Base-by-base conservation (phyloP, 2,888 invertebrate species). In the Hydroisotoma schaefferi region DNA sequence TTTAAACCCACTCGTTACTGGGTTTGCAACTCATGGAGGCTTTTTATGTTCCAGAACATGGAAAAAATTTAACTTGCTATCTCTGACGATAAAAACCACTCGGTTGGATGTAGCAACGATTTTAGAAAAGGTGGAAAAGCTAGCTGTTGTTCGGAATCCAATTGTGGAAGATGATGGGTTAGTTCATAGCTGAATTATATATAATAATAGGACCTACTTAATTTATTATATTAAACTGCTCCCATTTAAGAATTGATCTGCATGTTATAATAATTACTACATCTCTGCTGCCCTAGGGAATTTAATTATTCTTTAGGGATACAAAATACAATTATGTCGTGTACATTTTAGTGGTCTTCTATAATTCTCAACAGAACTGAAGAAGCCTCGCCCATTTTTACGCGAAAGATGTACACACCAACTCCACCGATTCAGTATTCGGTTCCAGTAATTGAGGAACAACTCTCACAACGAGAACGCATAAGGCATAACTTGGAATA, bases 331-430 rank as follows among this genome's bases (percentile, higher is more conserved):
- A n/a, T n/a, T n/a, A n/a, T n/a, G n/a, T n/a, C n/a, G n/a, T n/a
- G n/a, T n/a, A n/a, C n/a, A n/a, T n/a, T n/a, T n/a, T n/a, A n/a
- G n/a, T n/a, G n/a, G n/a, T n/a, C n/a, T n/a, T n/a, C n/a, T n/a
- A n/a, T n/a, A 33, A 33, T 33, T 33, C 25, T 47, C 25, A 6
- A 47, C 3, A 53, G 53, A 26, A 53, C 37, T 38, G 64, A 64
- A 28, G 60, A 46, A 18, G 61, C 60, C n/a, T 64, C 61, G 8
- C 64, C 61, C 15, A 61, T 65, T 55, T 59, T 65, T 49, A 51
- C 38, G 22, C 44, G 55, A 2, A 58, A 58, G 20, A 55, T 52
- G 22, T 61, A 55, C 46, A 48, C 29, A 1, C 51, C 57, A 15
- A 47, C 60, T 38, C 60, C 60, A 51, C 15, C 57, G 15, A 48